Base-by-base conservation (phyloP, 2,113 vertebrate species). In the Zosterops hypoxanthus region DNA sequence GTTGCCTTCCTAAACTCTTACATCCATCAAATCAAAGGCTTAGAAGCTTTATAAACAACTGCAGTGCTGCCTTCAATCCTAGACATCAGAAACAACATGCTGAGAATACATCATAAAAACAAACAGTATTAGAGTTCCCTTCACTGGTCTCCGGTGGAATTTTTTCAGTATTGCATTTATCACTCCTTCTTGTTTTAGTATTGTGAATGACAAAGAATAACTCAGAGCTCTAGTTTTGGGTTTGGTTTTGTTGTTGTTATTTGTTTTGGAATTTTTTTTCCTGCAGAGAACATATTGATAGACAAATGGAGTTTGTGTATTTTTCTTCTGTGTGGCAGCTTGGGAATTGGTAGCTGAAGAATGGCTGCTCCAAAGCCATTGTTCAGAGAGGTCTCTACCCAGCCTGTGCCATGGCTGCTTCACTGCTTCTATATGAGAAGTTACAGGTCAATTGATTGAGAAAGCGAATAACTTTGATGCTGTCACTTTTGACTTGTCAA, bases 21-120 rank as follows among this genome's bases (percentile, higher is more conserved):
- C n/a, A 87, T 85, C 81, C 49, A 71, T 86, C 84, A 97, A 95
- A 97, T 77, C 63, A 91, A 82, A 93, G 68, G 31, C 86, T 94
- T 70, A 77, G 84, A 70, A 87, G 78, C 55, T 94, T 88, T 82
- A 76, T 77, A 82, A 94, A 82, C 60, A 94, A 33, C 75, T 87
- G 53, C 66, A 76, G 29, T 72, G 21, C 63, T 72, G 10, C 75
- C 84, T 96, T 36, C 73, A 88, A 1, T 85, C 36, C 25, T 55
- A 87, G 75, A 70, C 55, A 50, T 60, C 55, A 83, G 63, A 82
- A 93, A 70, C 16, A 81, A 59, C 68, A 80, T 49, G 57, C 63
- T 87, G 89, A 90, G 86, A 92, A 82, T 60, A 29, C 57, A 76
- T 82, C 78, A 85, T 49, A 55, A 75, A 93, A 72, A 12, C 23